Conservation (phyloP, 2,113 vertebrate species). For the Pygoscelis adeliae region DNA sequence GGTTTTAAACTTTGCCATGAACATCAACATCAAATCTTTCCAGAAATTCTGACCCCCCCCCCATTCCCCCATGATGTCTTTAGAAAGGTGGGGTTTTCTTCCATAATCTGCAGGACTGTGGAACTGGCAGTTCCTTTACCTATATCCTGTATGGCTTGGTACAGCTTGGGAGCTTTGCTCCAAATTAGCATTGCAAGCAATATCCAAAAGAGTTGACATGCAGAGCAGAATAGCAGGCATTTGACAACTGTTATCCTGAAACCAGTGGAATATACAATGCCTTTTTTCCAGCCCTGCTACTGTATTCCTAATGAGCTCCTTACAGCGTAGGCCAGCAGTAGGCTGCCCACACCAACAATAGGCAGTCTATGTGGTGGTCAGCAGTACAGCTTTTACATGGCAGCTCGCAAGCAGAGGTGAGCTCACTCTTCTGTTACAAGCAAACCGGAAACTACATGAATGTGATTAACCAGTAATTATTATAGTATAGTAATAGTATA, state of each 20-base stretch:
- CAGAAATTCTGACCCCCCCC: not conserved
- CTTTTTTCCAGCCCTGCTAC: not conserved
- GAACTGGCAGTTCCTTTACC: not conserved
- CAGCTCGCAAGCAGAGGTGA: not conserved
- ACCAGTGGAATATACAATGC: not conserved
- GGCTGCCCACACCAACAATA: not conserved
- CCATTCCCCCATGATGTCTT: not conserved
- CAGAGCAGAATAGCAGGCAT: not conserved
- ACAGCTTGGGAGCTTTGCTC: not conserved
- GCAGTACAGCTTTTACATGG: not conserved
- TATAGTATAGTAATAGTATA: too few relatives aligned
- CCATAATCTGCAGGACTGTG: not conserved
- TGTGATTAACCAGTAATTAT: not conserved
- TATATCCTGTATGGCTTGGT: not conserved
- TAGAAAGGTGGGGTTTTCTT: not conserved
- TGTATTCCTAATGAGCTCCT: not conserved
- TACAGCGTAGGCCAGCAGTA: rapidly evolving
- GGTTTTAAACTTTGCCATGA: not conserved
- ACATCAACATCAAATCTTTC: not conserved
- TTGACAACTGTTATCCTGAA: not conserved
- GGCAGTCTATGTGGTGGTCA: too few relatives aligned
- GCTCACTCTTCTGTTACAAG: not conserved
- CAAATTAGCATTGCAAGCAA: not conserved
- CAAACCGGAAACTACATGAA: not conserved
- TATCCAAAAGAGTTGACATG: not conserved